Evolutionary conservation across 2,113 vertebrate genomes (phyloP).

Genomic region (Psettodes erumei): DNA sequence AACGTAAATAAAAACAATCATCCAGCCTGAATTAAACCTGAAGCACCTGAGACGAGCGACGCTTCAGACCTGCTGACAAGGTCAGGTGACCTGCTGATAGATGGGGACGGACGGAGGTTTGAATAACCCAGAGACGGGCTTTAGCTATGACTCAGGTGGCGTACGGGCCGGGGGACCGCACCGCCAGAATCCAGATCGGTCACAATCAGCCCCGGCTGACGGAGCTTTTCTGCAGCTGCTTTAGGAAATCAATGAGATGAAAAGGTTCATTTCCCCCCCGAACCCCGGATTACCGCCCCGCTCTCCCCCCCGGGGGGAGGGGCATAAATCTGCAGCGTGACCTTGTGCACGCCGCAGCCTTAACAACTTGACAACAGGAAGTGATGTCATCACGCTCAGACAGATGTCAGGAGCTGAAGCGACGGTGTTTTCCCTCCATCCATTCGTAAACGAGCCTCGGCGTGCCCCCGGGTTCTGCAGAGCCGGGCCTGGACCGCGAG

Average conservation of each 20-base stretch:
- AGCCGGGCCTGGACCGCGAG: constrained; percentile 66
- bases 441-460: constrained; percentile 64
- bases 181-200: constrained; percentile 72
- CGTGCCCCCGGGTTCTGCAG: constrained; percentile 44
- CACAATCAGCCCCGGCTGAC: constrained; percentile 81
- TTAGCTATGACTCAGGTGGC: constrained; percentile 74
- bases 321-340: constrained; percentile 80
- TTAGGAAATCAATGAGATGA: constrained; percentile 85
- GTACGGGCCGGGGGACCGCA: constrained; percentile 50
- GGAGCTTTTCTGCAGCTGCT: constrained; percentile 81
- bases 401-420: no score
- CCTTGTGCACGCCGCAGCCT: constrained; percentile 77
- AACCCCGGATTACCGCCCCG: constrained; percentile 67
- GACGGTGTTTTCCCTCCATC: constrained; percentile 63
- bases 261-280: constrained; percentile 81
- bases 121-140: constrained; percentile 73
- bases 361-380: no score
- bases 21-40: constrained; percentile 64
- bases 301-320: constrained; percentile 75
- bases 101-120: constrained; percentile 66
- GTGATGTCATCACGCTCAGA: no score
- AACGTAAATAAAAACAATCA: constrained; percentile 66
- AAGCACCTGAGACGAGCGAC: no score
- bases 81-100: constrained; percentile 61
- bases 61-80: no score